Evolutionary conservation across 2,113 vertebrate genomes (phyloP).

Genomic region (Hemichromis elongatus): DNA sequence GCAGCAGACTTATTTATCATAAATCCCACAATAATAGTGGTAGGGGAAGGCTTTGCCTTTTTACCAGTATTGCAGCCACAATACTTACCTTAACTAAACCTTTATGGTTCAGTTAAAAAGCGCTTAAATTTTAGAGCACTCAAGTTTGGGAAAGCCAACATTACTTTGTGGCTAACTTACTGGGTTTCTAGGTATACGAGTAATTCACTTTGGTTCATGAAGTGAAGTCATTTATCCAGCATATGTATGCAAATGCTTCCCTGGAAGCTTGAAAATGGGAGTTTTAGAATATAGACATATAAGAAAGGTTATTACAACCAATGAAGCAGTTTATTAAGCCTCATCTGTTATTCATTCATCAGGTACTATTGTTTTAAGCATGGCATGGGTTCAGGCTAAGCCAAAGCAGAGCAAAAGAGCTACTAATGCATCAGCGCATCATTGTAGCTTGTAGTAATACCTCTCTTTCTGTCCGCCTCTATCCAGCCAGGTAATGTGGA

Average conservation of each 20-base stretch:
- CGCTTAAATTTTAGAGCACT: neutral
- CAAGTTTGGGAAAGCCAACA: neutral
- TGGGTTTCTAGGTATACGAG: neutral
- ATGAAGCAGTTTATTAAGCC: neutral
- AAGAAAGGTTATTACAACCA: neutral
- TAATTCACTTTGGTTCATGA: neutral
- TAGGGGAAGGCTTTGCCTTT: neutral
- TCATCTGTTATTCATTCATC: neutral
- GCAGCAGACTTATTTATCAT: constrained; percentile 21
- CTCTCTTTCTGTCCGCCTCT: constrained; percentile 95
- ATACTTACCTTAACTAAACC: neutral
- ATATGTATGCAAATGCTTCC: neutral
- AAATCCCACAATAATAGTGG: too few relatives aligned
- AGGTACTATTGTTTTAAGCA: neutral
- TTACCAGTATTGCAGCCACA: neutral
- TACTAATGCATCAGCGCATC: constrained; percentile 55
- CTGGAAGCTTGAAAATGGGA: neutral
- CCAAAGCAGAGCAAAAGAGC: constrained; percentile 39
- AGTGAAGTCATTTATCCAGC: neutral
- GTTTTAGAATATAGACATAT: neutral
- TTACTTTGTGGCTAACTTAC: neutral
- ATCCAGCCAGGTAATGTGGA: constrained; percentile 90
- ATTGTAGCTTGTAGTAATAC: constrained; percentile 68
- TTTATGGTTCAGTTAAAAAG: neutral
- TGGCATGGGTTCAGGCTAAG: neutral